Evolutionary conservation across 2,797 vertebrate genomes (phyloP).

Genomic region (Parauchenoglanis punctatus): DNA sequence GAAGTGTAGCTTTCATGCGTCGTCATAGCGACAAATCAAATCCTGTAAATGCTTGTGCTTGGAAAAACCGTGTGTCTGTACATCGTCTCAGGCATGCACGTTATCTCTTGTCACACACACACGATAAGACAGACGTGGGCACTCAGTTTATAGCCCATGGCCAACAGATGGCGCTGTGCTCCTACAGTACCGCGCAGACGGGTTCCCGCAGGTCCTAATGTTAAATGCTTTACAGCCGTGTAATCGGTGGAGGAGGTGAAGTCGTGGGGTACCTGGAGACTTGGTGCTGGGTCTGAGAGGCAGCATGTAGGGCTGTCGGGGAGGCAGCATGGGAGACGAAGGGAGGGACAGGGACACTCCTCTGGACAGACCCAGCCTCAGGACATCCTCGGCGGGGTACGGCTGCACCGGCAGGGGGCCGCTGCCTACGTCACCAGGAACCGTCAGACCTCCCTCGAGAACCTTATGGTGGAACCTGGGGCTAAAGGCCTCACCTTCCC

Average conservation of each 20-base stretch:
- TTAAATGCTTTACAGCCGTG: not conserved
- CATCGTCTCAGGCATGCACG: not conserved
- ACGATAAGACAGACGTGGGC: not conserved
- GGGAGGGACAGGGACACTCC: constrained; percentile 93
- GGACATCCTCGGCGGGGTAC: constrained; percentile 62
- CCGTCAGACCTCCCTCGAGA: constrained; percentile 16
- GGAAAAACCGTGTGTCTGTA: not conserved
- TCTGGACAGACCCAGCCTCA: constrained; percentile 75
- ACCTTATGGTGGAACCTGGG: constrained; percentile 64
- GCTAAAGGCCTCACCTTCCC: constrained; percentile 67
- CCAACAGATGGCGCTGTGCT: constrained; percentile 39
- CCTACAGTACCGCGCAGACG: not conserved
- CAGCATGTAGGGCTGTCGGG: constrained; percentile 81
- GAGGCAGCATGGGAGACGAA: constrained; percentile 93
- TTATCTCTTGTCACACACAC: not conserved
- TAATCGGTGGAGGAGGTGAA: not conserved
- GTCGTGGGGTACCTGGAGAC: constrained; percentile 82
- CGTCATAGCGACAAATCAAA: not conserved
- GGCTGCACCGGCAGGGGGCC: constrained; percentile 50
- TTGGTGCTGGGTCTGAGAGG: constrained; percentile 81
- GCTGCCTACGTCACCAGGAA: constrained; percentile 34
- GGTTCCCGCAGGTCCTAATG: not conserved
- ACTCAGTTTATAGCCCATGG: not conserved
- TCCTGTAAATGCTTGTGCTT: not conserved
- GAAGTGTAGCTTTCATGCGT: not conserved